phyloP scores from a whole-genome alignment of 2,797 vertebrate species.

The Poeciliopsis paucimaculata region DNA sequence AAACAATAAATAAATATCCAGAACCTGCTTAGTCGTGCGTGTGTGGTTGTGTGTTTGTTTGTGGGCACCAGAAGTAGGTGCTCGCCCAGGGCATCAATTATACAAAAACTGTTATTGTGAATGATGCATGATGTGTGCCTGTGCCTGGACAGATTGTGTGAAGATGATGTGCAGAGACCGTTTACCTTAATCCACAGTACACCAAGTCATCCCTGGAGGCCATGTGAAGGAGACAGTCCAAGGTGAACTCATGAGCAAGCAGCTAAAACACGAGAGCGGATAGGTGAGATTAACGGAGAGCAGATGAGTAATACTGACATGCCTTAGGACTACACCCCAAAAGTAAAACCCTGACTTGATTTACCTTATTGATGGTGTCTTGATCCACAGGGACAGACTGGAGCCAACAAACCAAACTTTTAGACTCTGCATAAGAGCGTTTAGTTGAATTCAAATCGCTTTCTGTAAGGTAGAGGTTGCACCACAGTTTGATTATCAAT shows the following conservation, averaged over 20 bases:
- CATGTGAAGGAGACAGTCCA: constrained; percentile 80
- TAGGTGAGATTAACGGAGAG: constrained; percentile 13
- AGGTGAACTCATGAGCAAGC: constrained; percentile 84
- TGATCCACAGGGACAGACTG: constrained; percentile 78
- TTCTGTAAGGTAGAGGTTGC: constrained; percentile 39
- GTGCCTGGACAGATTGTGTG: constrained; percentile 10
- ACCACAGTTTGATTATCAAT: constrained; percentile 11
- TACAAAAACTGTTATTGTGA: background rate
- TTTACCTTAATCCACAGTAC: constrained; percentile 87
- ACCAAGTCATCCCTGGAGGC: constrained; percentile 86
- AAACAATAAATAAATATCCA: background rate
- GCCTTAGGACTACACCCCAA: background rate
- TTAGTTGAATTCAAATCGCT: constrained; percentile 13
- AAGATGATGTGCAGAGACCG: constrained; percentile 15
- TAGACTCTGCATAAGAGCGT: constrained; percentile 51
- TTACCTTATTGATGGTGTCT: constrained; percentile 82
- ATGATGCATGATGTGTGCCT: background rate
- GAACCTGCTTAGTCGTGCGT: background rate
- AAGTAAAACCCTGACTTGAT: background rate
- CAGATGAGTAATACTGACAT: constrained; percentile 19
- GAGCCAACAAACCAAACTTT: constrained; percentile 83
- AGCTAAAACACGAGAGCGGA: constrained; percentile 74
- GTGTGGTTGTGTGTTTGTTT: background rate
- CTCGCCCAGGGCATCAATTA: background rate
- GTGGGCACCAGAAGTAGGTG: background rate